Conservation (phyloP, 2,888 invertebrate species). For the Drosophila anceps region DNA sequence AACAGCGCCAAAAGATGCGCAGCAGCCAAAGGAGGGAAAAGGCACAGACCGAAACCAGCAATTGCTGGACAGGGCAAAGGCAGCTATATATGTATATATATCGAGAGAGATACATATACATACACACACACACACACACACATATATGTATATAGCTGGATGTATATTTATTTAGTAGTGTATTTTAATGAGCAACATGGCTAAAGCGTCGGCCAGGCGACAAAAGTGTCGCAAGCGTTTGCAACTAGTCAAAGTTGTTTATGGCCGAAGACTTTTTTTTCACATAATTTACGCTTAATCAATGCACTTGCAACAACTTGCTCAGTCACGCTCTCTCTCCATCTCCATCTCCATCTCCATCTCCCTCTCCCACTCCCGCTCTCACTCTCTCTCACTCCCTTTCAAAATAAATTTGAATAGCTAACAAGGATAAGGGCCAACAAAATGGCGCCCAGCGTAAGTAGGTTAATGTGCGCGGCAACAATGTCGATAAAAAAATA, state of each 20-base stretch:
- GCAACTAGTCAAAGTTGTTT: not conserved
- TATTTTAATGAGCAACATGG: conserved; percentile 45
- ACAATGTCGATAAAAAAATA: conserved; percentile 73
- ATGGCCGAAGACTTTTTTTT: not conserved
- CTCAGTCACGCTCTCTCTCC: not conserved
- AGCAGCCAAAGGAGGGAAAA: conserved; percentile 6
- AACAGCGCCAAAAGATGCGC: conserved; percentile 62
- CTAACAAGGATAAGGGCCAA: conserved; percentile 65
- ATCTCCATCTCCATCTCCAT: not conserved
- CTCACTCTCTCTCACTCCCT: not conserved
- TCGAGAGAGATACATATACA: not conserved
- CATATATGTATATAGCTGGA: not conserved
- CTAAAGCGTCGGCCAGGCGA: conserved; percentile 46
- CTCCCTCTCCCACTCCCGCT: not conserved
- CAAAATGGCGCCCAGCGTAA: conserved; percentile 67
- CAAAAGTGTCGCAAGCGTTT: conserved; percentile 41
- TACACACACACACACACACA: too few species aligned
- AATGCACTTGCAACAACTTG: conserved; percentile 9
- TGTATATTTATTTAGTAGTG: conserved; percentile 1
- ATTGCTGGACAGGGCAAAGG: conserved; percentile 22
- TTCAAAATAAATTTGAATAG: conserved; percentile 67
- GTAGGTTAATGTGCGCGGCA: conserved; percentile 73
- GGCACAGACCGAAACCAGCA: conserved; percentile 26
- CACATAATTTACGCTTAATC: conserved; percentile 15
- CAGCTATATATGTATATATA: not conserved